Base-by-base conservation (phyloP, 1,140 invertebrate species). In the Drosophila nigrodunni region DNA sequence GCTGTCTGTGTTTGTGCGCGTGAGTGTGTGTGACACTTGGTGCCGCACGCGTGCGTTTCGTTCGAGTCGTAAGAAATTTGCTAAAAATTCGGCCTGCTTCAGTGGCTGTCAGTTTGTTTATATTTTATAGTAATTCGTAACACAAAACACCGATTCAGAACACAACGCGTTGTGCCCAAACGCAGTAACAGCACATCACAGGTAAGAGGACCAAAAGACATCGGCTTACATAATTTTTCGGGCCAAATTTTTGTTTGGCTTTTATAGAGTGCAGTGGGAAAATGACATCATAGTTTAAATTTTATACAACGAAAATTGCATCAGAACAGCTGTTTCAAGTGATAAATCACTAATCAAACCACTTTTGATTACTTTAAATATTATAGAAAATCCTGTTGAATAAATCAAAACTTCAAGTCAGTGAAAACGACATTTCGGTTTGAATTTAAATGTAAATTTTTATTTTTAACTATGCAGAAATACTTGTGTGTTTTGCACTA, bases 221-320 rank as follows among this genome's bases (percentile, higher is more conserved):
- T 39, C 47, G 55, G 52, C 81, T 85, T 85, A 85, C 70, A 85
- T 85, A 85, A 85, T 74, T 74, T 74, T 77, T 67, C 59, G 50
- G 47, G 43, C 34, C 46, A 67, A 85, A 59, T 68, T 74, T 73
- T 68, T 64, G 58, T 71, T 77, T 74, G 64, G 39, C 44, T 13
- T 34, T 49, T 49, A 57, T 52, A 49, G 57, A 75, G 21, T 80
- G 80, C 77, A 86, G 30, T 43, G 50, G 15, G 21, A 18, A 21
- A 74, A 75, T 85, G 81, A 85, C 82, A 85, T 85, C 81, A 85
- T 74, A 39, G 25, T 13, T 30, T 34, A 44, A 67, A 71, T 86
- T 74, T 52, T 55, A 64, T 58, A 37, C n/a, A 7, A 6, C 21
- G 13, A 4, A 39, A 44, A 50, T 34, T 44, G 52, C 50, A 58